Percentiles rank a stretch among this genome's conserved stretches.
Conservation (phyloP, 2,888 invertebrate species). For the Pammene aurita region DNA sequence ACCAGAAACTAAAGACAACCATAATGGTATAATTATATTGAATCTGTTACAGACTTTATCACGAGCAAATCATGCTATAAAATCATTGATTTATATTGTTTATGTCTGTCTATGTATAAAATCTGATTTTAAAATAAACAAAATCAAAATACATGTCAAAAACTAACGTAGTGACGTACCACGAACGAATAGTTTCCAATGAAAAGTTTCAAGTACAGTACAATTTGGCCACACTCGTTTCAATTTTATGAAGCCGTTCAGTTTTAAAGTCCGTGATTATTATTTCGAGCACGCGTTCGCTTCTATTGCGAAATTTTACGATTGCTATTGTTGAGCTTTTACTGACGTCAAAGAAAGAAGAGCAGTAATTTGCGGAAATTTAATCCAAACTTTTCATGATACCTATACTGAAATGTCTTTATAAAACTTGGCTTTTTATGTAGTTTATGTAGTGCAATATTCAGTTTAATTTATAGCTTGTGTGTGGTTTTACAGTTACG, state of each 20-base stretch:
- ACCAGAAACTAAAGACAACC: no score
- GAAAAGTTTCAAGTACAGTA: slow-evolving; percentile 49
- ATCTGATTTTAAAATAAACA: not conserved
- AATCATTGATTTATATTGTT: no score
- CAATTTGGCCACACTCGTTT: slow-evolving; percentile 49
- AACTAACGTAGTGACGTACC: no score
- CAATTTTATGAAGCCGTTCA: slow-evolving; percentile 51
- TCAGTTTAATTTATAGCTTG: slow-evolving; percentile 8
- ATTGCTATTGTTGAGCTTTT: slow-evolving; percentile 55
- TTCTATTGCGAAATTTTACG: slow-evolving; percentile 54
- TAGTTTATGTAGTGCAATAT: slow-evolving; percentile 8
- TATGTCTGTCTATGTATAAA: no score
- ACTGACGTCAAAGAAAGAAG: slow-evolving; percentile 45
- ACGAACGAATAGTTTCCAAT: slow-evolving; percentile 28
- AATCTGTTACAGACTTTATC: no score
- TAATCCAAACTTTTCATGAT: slow-evolving; percentile 45
- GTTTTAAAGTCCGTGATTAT: slow-evolving; percentile 53
- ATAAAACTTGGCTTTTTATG: slow-evolving; percentile 26
- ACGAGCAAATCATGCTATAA: no score
- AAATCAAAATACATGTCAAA: no score
- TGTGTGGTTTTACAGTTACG: not conserved
- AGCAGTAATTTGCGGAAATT: slow-evolving; percentile 44
- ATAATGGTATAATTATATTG: no score
- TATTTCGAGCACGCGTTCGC: slow-evolving; percentile 53
- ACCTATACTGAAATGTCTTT: slow-evolving; percentile 37